Evolutionary conservation across 2,113 vertebrate genomes (phyloP).

Genomic region (Myotis davidii): DNA sequence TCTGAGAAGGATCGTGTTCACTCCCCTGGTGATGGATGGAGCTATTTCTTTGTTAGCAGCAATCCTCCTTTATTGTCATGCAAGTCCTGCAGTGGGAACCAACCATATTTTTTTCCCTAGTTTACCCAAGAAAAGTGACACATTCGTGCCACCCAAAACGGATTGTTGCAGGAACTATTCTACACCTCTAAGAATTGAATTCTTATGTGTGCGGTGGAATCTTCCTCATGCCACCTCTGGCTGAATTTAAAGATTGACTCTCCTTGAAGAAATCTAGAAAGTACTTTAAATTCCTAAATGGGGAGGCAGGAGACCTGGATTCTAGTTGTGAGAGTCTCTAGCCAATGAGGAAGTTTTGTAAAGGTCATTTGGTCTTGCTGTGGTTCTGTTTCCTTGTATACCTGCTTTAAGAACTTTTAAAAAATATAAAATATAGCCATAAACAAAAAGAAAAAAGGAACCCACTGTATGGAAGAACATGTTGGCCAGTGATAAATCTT

Average conservation of each 20-base stretch:
- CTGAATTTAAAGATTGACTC: constrained; percentile 30
- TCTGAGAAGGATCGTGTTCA: constrained; percentile 60
- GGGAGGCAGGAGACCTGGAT: background rate
- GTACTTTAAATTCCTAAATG: constrained; percentile 32
- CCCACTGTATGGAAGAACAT: background rate
- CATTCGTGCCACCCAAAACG: background rate
- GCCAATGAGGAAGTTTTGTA: background rate
- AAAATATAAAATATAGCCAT: background rate
- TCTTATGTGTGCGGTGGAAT: background rate
- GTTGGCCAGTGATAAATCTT: background rate
- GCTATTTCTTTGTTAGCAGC: constrained; percentile 63
- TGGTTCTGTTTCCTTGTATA: background rate
- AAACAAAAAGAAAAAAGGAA: background rate
- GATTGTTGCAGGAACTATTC: constrained; percentile 17
- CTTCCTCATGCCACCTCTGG: background rate
- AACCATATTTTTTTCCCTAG: background rate
- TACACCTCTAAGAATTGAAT: background rate
- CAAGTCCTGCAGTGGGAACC: constrained; percentile 43
- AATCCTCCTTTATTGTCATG: constrained; percentile 63
- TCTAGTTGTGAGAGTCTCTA: background rate
- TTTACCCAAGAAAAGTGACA: constrained; percentile 31
- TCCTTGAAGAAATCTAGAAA: constrained; percentile 18
- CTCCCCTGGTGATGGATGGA: constrained; percentile 66
- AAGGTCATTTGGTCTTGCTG: background rate
- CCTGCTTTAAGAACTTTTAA: background rate